Percentiles rank a stretch among this genome's conserved stretches.
phyloP scores from a whole-genome alignment of 2,888 invertebrate genomes.

The Hypsopygia costalis region DNA sequence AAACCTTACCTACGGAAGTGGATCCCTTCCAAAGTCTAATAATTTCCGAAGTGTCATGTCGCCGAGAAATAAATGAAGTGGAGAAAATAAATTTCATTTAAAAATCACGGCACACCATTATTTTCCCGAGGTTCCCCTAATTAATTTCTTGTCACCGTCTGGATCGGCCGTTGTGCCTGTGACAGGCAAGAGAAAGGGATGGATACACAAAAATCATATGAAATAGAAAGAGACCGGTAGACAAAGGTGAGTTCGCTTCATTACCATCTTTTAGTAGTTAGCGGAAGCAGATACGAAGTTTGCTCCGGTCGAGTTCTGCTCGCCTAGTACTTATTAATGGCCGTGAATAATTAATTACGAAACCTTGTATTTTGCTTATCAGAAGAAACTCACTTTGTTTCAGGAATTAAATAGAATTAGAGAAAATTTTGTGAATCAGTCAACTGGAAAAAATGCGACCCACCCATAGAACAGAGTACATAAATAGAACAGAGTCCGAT shows the following conservation, averaged over 20 bases:
- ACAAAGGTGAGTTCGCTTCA: conserved; percentile 69
- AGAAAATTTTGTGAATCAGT: too few species aligned
- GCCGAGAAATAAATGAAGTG: conserved; percentile 76
- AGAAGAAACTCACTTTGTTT: conserved; percentile 7
- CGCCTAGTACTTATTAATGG: conserved; percentile 68
- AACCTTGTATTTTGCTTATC: conserved; percentile 29
- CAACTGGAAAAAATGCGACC: too few species aligned
- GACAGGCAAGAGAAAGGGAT: conserved; percentile 59
- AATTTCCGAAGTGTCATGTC: conserved; percentile 78
- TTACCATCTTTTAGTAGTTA: conserved; percentile 76
- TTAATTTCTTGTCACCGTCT: conserved; percentile 79
- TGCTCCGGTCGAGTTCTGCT: conserved; percentile 57
- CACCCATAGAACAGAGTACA: too few species aligned
- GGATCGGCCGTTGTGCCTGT: conserved; percentile 68
- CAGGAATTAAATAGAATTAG: too few species aligned
- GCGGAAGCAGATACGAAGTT: conserved; percentile 69
- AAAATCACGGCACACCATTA: conserved; percentile 78
- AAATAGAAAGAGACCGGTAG: conserved; percentile 36
- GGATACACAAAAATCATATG: conserved; percentile 13
- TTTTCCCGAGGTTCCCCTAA: conserved; percentile 75
- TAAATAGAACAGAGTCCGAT: too few species aligned
- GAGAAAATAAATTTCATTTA: conserved; percentile 78
- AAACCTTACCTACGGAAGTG: conserved; percentile 51
- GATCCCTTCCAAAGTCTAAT: conserved; percentile 64
- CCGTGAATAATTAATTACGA: conserved; percentile 44